phyloP scores from a whole-genome alignment of 1,140 invertebrate genomes.

The Drepana arcuata region DNA sequence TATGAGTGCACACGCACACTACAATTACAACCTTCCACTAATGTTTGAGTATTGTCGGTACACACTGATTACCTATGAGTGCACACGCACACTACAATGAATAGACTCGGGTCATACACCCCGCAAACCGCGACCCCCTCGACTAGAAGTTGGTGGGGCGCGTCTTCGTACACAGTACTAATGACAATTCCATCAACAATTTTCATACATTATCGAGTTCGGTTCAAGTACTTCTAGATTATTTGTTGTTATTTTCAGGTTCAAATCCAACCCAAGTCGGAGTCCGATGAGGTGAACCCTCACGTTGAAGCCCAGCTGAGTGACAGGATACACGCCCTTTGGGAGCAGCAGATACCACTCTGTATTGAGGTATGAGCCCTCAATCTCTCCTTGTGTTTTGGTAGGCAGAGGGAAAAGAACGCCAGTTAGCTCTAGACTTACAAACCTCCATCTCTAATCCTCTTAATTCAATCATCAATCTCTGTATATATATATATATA shows the following conservation, averaged over 20 bases:
- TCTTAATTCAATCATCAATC: too few species aligned
- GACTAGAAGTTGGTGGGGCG: not conserved
- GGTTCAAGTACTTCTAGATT: too few species aligned
- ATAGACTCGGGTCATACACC: too few species aligned
- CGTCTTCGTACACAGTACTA: not conserved
- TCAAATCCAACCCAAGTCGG: constrained; percentile 34
- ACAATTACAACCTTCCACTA: too few species aligned
- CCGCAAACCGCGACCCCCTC: not conserved
- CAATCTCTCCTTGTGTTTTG: too few species aligned
- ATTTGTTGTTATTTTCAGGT: constrained; percentile 27
- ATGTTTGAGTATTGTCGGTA: too few species aligned
- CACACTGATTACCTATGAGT: too few species aligned
- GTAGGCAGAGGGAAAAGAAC: not conserved
- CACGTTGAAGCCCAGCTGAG: constrained; percentile 41
- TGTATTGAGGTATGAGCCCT: constrained; percentile 64
- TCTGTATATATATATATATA: not conserved
- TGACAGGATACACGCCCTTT: constrained; percentile 51
- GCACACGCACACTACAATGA: too few species aligned
- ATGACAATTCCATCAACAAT: too few species aligned
- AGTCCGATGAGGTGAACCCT: constrained; percentile 24
- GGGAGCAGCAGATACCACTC: constrained; percentile 61
- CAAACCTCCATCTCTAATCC: not conserved
- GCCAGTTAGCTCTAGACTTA: not conserved
- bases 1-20: too few species aligned
- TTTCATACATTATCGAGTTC: too few species aligned